Evolutionary conservation across 2,888 invertebrate species (phyloP), one percentile per base, ranked within the genome.

Genomic region (Steinernema carpocapsae): DNA sequence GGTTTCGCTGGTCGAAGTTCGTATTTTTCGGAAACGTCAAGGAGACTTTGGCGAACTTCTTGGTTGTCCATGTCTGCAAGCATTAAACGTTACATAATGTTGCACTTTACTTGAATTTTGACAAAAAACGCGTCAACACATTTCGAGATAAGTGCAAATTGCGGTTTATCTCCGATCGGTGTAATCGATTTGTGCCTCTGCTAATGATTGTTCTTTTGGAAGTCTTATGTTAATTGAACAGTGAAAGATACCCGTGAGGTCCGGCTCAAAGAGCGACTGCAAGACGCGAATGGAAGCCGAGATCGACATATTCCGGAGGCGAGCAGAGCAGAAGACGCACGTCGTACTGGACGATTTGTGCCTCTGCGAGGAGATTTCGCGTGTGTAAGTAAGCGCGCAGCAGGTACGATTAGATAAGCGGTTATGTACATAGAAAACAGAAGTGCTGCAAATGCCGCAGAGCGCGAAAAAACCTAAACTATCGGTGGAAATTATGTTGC

Each of bases 401-500:
- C 37, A 37, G 37, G 32, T n/a, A 64, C 32, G 64, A 64, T 64
- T 64, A 64, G 64, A 64, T 64, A 64, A 64, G 64, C 64, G 64
- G 24, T 26, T 64, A 32, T 64, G 32, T 64, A 64, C 64, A 64
- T 32, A 32, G 64, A 64, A 64, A 64, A 64, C 64, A 64, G 64
- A 64, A 64, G 37, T 32, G 64, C 64, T 19, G 48, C 48, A 19
- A 6, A 29, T 32, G 64, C 26, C 22, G 64, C 3, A 1, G 24
- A 52, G 24, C 3, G 24, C 12, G 24, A 52, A 52, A 52, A 52
- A 52, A 24, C 19, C 14, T 24, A 12, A 4, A 22, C 10, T 22
- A 52, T 19, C 19, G 52, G 22, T 22, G 24, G 52, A 19, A 22
- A 48, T 14, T 48, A 48, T 37, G 37, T 37, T 37, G 37, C 37